Conservation (phyloP, 2,888 invertebrate species). For the Limnephilus lunatus region DNA sequence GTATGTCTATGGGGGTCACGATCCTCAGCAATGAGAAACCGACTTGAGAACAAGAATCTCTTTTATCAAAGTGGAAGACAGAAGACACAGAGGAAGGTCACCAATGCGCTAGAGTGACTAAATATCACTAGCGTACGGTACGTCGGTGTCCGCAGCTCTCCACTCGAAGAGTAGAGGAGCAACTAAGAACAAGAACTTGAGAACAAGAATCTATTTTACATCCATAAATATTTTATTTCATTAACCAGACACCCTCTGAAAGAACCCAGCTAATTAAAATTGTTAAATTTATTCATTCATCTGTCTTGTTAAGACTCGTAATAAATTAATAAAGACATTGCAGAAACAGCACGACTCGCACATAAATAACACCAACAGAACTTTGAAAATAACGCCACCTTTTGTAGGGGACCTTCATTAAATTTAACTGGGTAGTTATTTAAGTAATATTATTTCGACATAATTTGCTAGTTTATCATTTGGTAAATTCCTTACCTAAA, state of each 20-base stretch:
- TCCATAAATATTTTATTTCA: background rate
- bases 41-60: too few species aligned
- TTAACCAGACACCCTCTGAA: background rate
- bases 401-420: background rate
- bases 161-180: too few species aligned
- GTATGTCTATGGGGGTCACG: too few species aligned
- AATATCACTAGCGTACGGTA: too few species aligned
- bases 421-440: background rate
- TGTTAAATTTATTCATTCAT: constrained; percentile 29
- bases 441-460: background rate
- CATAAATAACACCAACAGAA: background rate
- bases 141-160: too few species aligned
- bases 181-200: too few species aligned
- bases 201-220: background rate
- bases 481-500: background rate
- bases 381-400: background rate
- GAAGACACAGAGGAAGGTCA: too few species aligned
- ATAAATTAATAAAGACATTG: constrained; percentile 12
- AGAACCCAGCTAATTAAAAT: constrained; percentile 24
- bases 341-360: background rate
- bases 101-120: too few species aligned
- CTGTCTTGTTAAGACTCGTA: constrained; percentile 15
- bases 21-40: too few species aligned
- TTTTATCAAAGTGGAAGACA: too few species aligned
- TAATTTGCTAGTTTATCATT: background rate